Base-by-base conservation (phyloP, 1,140 invertebrate genomes). In the Anadara kagoshimensis region DNA sequence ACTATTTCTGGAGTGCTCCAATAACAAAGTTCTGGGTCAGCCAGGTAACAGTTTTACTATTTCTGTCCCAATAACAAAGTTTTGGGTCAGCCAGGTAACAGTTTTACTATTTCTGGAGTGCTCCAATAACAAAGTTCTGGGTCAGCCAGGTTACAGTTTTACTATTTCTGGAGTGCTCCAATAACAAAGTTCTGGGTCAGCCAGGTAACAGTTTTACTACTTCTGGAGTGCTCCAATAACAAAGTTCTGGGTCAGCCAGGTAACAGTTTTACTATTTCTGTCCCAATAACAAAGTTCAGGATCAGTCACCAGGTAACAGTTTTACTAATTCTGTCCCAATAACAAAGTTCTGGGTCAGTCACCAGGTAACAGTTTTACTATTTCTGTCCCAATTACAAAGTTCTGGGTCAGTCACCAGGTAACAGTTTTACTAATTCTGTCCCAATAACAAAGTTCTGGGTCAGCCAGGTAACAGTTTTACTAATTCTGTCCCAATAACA, bases 271-370 rank as follows among this genome's bases (percentile, higher is more conserved):
- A n/a, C n/a, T n/a, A 20, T 18, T 84, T 83, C 65, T 66, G 84
- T 86, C 11, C 86, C 87, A 12, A 78, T 87, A 16, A 87, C 85
- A 7, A 87, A 88, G 71, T 88, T 87, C 68, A 87, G 85, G 83
- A 64, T 84, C 44, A 83, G 79, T n/a, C n/a, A n/a, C n/a, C n/a
- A n/a, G n/a, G n/a, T n/a, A n/a, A n/a, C n/a, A n/a, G n/a, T n/a
- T n/a, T n/a, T n/a, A n/a, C n/a, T n/a, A n/a, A n/a, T n/a, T n/a
- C n/a, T n/a, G n/a, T n/a, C n/a, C n/a, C n/a, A n/a, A n/a, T n/a
- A n/a, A n/a, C n/a, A n/a, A n/a, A n/a, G n/a, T n/a, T n/a, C n/a
- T n/a, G n/a, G n/a, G n/a, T n/a, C n/a, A n/a, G n/a, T n/a, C n/a
- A n/a, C n/a, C n/a, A n/a, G n/a, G n/a, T n/a, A n/a, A n/a, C n/a